Evolutionary conservation across 2,888 invertebrate genomes (phyloP).

Genomic region (Electrophaes corylata): DNA sequence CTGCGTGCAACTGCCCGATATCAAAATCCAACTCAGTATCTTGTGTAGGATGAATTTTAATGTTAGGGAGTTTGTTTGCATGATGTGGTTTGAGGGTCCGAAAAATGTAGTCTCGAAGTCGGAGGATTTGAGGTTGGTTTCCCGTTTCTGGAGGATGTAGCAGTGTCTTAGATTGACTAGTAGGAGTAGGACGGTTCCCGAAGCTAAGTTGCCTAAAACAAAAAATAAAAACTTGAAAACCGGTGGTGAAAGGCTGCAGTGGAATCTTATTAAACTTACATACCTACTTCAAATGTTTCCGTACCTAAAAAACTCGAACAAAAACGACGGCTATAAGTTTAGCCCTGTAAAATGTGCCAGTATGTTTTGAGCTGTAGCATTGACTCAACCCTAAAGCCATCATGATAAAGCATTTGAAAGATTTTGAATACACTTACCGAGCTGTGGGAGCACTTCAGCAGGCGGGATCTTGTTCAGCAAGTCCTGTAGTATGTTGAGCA

Average conservation of each 20-base stretch:
- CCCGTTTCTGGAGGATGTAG: conserved; percentile 83
- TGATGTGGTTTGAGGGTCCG: conserved; percentile 72
- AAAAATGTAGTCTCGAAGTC: conserved; percentile 77
- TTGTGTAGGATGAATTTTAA: conserved; percentile 89
- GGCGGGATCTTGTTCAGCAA: conserved; percentile 90
- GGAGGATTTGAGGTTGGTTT: conserved; percentile 62
- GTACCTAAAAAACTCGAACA: no score
- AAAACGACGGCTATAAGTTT: no score
- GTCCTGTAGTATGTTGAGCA: conserved; percentile 91
- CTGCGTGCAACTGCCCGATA: conserved; percentile 91
- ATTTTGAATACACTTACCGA: no score
- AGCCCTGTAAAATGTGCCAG: no score
- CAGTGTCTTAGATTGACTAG: conserved; percentile 90
- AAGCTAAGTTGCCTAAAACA: conserved; percentile 85
- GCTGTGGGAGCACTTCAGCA: conserved; percentile 89
- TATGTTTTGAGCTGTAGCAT: no score
- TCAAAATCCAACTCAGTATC: conserved; percentile 92
- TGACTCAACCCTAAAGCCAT: no score
- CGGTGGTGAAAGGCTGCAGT: no score
- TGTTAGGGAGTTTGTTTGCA: conserved; percentile 86
- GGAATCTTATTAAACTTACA: no score
- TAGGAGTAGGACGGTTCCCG: conserved; percentile 91
- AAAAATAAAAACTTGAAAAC: neutral
- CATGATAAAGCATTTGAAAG: no score
- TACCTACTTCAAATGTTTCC: no score